A percentile compares a stretch with the other conserved stretches of the same genome.
Conservation (phyloP, 2,888 invertebrate genomes). For the Volucella zonaria region DNA sequence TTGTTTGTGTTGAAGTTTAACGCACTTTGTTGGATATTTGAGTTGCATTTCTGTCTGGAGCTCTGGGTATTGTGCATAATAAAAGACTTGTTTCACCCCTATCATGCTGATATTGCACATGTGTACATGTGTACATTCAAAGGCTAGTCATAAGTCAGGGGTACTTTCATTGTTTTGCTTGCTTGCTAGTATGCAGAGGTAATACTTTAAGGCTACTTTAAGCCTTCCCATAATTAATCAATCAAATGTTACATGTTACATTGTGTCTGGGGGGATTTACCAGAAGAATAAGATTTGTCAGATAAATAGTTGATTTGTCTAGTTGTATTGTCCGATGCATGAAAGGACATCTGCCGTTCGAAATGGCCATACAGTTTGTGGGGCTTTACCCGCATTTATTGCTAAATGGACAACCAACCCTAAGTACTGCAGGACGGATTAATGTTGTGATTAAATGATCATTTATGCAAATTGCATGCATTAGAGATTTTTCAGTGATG, state of each 20-base stretch:
- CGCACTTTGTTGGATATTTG: slow-evolving; percentile 69
- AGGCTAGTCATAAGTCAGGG: not conserved
- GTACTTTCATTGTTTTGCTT: slow-evolving; percentile 6
- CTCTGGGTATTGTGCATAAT: slow-evolving; percentile 24
- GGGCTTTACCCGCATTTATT: no score
- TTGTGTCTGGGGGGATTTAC: no score
- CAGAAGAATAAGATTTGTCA: not conserved
- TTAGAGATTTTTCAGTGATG: not conserved
- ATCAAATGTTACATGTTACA: no score
- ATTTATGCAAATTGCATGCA: slow-evolving; percentile 16
- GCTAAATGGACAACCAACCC: not conserved
- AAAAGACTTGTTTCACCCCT: slow-evolving; percentile 22
- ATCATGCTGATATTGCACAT: not conserved
- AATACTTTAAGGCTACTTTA: slow-evolving; percentile 37
- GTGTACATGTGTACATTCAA: not conserved
- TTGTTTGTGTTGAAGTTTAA: slow-evolving; percentile 67
- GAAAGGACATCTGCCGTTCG: no score
- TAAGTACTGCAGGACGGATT: not conserved
- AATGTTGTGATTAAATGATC: slow-evolving; percentile 16
- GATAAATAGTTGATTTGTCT: no score
- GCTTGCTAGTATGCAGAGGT: slow-evolving; percentile 13
- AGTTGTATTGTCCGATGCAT: no score
- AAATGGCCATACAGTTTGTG: no score
- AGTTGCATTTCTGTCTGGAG: slow-evolving; percentile 54
- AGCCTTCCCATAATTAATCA: not conserved